Evolutionary conservation across 2,113 vertebrate genomes (phyloP).

Genomic region (Cebus imitator): DNA sequence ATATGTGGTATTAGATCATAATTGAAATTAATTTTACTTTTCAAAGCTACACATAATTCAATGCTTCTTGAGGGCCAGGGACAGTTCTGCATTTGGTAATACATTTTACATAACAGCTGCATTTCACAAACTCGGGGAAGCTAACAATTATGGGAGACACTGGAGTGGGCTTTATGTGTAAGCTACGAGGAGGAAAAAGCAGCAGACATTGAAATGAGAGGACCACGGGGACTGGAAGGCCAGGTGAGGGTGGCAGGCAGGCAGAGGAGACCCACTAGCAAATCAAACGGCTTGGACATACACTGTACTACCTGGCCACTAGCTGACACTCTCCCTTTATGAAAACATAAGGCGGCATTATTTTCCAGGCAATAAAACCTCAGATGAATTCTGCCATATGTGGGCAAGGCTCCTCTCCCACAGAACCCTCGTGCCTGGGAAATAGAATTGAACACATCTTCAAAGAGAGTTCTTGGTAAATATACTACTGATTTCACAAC

Average conservation of each 20-base stretch:
- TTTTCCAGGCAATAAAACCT: not conserved
- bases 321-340: not conserved
- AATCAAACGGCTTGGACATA: accelerated
- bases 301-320: accelerated
- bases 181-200: not conserved
- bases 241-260: accelerated
- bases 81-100: accelerated
- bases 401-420: not conserved
- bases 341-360: not conserved
- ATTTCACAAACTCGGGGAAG: not conserved
- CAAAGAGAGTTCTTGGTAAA: conserved; percentile 39
- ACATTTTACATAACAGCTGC: not conserved
- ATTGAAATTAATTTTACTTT: not conserved
- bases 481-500: not conserved
- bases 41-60: not conserved
- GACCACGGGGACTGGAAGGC: accelerated
- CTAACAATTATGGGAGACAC: accelerated
- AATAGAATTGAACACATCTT: not conserved
- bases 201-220: accelerated
- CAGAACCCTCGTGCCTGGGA: not conserved
- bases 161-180: not conserved
- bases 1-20: too few relatives aligned
- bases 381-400: not conserved
- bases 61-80: not conserved
- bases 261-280: accelerated